A percentile compares a stretch with the other conserved stretches of the same genome.
phyloP scores from a whole-genome alignment of 2,888 invertebrate genomes.

The Microctonus hyperodae region DNA sequence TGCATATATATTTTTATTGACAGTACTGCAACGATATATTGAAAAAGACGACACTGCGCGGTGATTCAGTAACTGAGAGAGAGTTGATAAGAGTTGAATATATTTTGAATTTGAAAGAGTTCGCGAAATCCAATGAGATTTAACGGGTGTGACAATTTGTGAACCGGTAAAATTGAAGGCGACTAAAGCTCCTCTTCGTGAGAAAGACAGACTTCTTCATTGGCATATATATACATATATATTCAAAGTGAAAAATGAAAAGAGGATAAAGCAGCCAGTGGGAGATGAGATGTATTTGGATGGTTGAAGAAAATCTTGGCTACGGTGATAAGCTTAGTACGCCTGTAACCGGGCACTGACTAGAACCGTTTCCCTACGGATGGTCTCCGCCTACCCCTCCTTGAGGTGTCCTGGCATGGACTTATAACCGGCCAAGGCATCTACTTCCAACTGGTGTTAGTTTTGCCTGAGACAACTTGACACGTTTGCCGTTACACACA shows the following conservation, averaged over 20 bases:
- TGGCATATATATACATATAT: too few relatives aligned
- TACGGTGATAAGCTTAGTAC: background rate
- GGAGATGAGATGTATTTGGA: constrained; percentile 18
- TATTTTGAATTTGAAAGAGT: background rate
- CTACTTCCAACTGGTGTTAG: constrained; percentile 42
- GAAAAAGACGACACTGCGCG: background rate
- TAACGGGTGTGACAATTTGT: constrained; percentile 23
- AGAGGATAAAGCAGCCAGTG: constrained; percentile 29
- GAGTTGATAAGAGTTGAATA: background rate
- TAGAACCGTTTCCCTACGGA: constrained; percentile 48
- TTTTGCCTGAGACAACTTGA: constrained; percentile 56
- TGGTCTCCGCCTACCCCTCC: constrained; percentile 24
- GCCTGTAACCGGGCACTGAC: constrained; percentile 45
- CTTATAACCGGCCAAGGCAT: constrained; percentile 18
- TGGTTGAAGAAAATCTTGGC: background rate
- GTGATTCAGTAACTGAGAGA: background rate
- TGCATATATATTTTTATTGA: too few relatives aligned
- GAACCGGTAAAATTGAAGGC: constrained; percentile 26
- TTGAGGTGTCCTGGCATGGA: constrained; percentile 38
- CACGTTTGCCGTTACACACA: constrained; percentile 46
- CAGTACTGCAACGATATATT: background rate
- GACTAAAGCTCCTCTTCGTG: constrained; percentile 13
- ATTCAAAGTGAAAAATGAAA: constrained; percentile 22
- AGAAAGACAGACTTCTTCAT: constrained; percentile 10
- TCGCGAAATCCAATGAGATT: background rate